A percentile compares a stretch with the other conserved stretches of the same genome.
These are phyloP conservation scores for Oophaga sylvatica DNA, from an alignment of 2,797 vertebrate species.

Conservation along the genomic window DNA sequence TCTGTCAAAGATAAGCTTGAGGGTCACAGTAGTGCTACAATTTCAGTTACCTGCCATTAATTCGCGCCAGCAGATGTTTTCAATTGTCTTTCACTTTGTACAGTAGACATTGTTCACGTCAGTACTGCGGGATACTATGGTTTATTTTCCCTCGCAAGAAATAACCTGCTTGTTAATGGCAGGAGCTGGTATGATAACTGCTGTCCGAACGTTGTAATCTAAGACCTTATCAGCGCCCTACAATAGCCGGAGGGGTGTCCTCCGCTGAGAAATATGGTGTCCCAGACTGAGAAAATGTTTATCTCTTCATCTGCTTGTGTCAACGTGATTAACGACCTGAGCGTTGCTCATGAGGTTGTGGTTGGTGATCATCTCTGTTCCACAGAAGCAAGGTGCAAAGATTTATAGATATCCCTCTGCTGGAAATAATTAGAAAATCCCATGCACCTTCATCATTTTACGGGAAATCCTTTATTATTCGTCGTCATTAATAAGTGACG, in stretches of 20 bases:
- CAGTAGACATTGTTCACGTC: not conserved
- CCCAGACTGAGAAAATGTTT: not conserved
- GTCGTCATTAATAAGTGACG: not conserved
- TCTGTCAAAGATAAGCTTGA: no score
- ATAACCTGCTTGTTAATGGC: not conserved
- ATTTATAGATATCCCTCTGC: not conserved
- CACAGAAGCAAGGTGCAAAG: not conserved
- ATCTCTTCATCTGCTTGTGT: not conserved
- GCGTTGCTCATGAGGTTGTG: not conserved
- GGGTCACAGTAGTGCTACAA: no score
- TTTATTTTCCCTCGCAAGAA: not conserved
- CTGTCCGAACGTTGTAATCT: not conserved
- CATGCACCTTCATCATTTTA: not conserved
- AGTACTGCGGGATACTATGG: not conserved
- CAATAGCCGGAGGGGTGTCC: not conserved
- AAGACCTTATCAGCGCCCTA: not conserved
- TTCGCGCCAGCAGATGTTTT: not conserved
- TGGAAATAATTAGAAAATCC: conserved; percentile 11
- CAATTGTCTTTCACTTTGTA: not conserved
- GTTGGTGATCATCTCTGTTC: conserved; percentile 13
- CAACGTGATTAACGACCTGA: not conserved
- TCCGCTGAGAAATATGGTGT: not conserved
- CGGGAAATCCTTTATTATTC: not conserved
- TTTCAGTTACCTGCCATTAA: no score
- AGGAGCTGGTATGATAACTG: not conserved